Percentiles rank a stretch among this genome's conserved stretches.
These are phyloP conservation scores for Rhinichthys osculus DNA, from an alignment of 2,797 vertebrate species.

Conservation along the genomic window DNA sequence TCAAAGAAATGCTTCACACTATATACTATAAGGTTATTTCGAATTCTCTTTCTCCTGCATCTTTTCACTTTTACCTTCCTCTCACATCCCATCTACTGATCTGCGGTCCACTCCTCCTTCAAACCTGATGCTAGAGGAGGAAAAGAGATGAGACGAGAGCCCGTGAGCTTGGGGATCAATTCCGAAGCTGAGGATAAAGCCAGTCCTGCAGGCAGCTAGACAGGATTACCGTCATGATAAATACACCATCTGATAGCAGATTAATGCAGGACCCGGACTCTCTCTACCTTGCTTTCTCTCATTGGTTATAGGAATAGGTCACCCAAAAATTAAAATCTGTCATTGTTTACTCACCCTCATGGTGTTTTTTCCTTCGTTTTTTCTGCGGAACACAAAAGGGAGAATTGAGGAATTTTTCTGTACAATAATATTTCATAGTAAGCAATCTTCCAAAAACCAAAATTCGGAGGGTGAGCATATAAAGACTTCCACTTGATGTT, in stretches of 20 bases:
- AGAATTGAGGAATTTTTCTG: background rate
- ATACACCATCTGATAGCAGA: conserved; percentile 60
- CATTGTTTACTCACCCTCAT: too few relatives aligned
- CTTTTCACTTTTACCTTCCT: conserved; percentile 4
- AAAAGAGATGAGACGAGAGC: conserved; percentile 31
- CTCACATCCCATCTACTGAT: conserved; percentile 17
- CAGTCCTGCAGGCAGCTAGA: conserved; percentile 46
- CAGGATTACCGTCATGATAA: conserved; percentile 62
- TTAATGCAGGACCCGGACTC: conserved; percentile 62
- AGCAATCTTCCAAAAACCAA: background rate
- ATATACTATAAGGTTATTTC: background rate
- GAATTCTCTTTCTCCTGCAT: conserved; percentile 54
- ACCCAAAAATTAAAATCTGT: background rate
- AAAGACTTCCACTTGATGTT: conserved; percentile 10
- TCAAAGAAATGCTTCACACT: background rate
- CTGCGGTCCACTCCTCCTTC: background rate
- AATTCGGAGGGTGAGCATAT: background rate
- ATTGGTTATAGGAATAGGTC: background rate
- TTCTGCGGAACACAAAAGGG: background rate
- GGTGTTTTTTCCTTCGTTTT: background rate
- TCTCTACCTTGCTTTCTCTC: conserved; percentile 37
- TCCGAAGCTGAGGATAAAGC: conserved; percentile 53
- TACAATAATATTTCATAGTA: background rate
- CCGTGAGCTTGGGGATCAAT: conserved; percentile 42
- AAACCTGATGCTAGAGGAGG: conserved; percentile 19